Evolutionary conservation across 2,797 vertebrate species (phyloP), one percentile per base, ranked within the genome.

Genomic region (Sphaeramia orbicularis): DNA sequence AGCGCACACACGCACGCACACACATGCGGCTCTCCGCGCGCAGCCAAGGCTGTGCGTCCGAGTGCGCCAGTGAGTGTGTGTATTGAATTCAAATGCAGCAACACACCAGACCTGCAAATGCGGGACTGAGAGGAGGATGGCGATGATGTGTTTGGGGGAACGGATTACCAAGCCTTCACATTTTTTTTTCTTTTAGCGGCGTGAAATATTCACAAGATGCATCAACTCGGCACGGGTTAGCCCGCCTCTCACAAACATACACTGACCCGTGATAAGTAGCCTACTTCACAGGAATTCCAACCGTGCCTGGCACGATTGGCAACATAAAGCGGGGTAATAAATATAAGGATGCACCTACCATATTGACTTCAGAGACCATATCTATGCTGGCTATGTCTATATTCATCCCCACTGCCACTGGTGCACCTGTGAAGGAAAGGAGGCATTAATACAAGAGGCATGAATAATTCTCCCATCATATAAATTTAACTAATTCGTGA

Each of bases 331-430:
- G 48, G 27, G 54, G 19, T 48, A 75, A 68, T 59, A 78, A 74
- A 35, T 12, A 55, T 56, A 59, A 65, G 77, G 52, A 81, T 83
- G 62, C 78, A 97, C 97, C 95, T 95, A 99, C 97, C 97, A 99
- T 99, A 75, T 99, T 99, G 89, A 99, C 97, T 96, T 99, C 97
- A 27, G 97, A 99, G 55, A 99, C 97, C 97, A 98, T 99, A 81
- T 99, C 97, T 84, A 99, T 99, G 86, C 97, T 99, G 91, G 97
- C 95, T 56, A 99, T 99, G 91, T 99, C 97, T 94, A 99, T 99
- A 81, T 98, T 99, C 97, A 99, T 99, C 55, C 97, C 97, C 52
- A 99, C 97, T 1, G 96, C 96, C 92, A 99, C 97, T 0, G 97
- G 97, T 51, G 96, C 96, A 94, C 97, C 97, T 99, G 94, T 74